Base-by-base conservation (phyloP, 2,888 invertebrate genomes). In the Cryptophagus acutangulus region DNA sequence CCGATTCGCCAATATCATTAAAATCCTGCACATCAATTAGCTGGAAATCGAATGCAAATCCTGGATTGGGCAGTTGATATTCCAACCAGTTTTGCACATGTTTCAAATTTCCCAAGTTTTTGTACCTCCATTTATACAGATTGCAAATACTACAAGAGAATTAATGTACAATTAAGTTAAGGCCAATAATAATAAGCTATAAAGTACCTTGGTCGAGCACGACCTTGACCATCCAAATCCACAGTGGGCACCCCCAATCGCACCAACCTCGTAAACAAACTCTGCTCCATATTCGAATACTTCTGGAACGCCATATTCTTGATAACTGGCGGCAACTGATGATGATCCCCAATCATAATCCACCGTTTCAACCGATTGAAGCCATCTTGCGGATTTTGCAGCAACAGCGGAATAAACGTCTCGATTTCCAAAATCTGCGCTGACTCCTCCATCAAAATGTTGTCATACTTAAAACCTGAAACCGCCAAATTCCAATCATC, bases 261-360 rank as follows among this genome's bases (percentile, higher is more conserved):
- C 9, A 99, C 96, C 66, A 99, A 83, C 49, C 99, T 77, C 0
- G 97, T 94, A 69, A 99, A 99, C 28, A 99, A 74, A 38, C 94
- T 94, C 72, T 99, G 99, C 63, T 99, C 99, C 97, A 99, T 97
- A 64, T 99, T 99, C 38, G 93, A 95, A 71, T 94, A 99, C 67
- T 99, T 99, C 71, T 99, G 97, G 73, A 99, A 99, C 4, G 99
- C 97, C 91, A 97, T 96, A 70, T 99, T 99, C 72, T 99, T 99
- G 33, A 99, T 96, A 8, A 99, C 96, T 0, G 99, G 99, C 0
- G 99, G 99, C 54, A 99, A 74, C 71, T 99, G 99, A 71, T 99
- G 95, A 70, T 99, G 99, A 72, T 90, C 97, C 0, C 99, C 99
- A 60, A 99, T 99, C 99, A 99, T 99, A 57, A 99, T 96, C 97